phyloP scores from a whole-genome alignment of 2,888 invertebrate genomes.

The Carabus problematicus region DNA sequence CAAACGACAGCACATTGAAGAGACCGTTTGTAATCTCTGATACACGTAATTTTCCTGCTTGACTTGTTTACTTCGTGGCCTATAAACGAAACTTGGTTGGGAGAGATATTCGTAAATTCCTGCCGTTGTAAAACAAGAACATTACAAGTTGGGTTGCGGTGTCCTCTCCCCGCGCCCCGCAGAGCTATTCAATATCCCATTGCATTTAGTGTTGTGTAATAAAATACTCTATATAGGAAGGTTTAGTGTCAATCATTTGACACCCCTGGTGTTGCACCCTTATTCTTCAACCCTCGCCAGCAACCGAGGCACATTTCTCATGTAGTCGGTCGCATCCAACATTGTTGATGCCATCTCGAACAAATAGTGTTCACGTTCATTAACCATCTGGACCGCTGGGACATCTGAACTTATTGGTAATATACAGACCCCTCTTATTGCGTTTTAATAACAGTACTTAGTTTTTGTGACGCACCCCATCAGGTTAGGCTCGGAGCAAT shows the following conservation, averaged over 20 bases:
- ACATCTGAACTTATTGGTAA: slow-evolving; percentile 32
- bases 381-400: slow-evolving; percentile 2
- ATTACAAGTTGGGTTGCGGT: too few species aligned
- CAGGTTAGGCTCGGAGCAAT: slow-evolving; percentile 1
- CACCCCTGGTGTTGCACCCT: slow-evolving; percentile 16
- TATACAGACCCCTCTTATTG: slow-evolving; percentile 29
- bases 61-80: too few species aligned
- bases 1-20: too few species aligned
- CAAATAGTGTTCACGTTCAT: background rate
- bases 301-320: slow-evolving; percentile 27
- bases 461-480: slow-evolving; percentile 24
- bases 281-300: slow-evolving; percentile 8
- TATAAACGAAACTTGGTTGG: too few species aligned
- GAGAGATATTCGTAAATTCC: too few species aligned
- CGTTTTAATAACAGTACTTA: slow-evolving; percentile 34
- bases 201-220: slow-evolving; percentile 17
- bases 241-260: slow-evolving; percentile 36
- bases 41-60: too few species aligned
- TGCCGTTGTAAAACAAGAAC: too few species aligned
- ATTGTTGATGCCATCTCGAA: background rate
- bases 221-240: slow-evolving; percentile 28
- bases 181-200: background rate
- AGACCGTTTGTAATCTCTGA: too few species aligned
- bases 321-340: slow-evolving; percentile 3
- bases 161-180: background rate